Conservation (phyloP, 2,888 invertebrate species). For the Caenorhabditis sp. region DNA sequence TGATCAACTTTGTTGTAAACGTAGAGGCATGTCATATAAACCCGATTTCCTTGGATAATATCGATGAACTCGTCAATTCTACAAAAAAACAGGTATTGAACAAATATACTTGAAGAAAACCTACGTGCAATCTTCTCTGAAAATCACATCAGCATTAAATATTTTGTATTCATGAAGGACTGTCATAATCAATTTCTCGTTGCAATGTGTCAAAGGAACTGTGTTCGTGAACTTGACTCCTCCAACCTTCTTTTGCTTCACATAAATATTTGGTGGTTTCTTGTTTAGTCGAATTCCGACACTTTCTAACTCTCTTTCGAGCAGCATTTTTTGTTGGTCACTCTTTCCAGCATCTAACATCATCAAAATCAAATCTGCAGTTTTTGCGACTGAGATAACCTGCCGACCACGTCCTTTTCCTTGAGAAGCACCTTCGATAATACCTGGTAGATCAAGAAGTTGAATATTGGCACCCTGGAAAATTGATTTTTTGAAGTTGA, state of each 20-base stretch:
- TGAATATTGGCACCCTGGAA: slow-evolving; percentile 99
- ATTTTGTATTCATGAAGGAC: slow-evolving; percentile 95
- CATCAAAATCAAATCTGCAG: slow-evolving; percentile 96
- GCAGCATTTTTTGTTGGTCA: slow-evolving; percentile 82
- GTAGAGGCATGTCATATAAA: slow-evolving; percentile 93
- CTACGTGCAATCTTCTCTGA: slow-evolving; percentile 88
- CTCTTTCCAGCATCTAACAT: slow-evolving; percentile 99
- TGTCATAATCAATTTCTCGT: slow-evolving; percentile 96
- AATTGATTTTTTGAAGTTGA: too few species aligned
- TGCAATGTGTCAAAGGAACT: slow-evolving; percentile 87
- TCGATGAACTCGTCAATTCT: slow-evolving; percentile 90
- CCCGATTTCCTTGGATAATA: slow-evolving; percentile 78
- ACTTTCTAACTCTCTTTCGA: slow-evolving; percentile 93
- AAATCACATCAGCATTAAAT: slow-evolving; percentile 80
- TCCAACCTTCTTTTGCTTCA: slow-evolving; percentile 82
- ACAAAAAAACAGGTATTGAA: not conserved
- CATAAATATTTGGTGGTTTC: slow-evolving; percentile 94
- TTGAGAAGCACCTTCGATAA: slow-evolving; percentile 98
- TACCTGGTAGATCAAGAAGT: slow-evolving; percentile 95
- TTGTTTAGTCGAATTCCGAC: slow-evolving; percentile 97
- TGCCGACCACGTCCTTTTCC: slow-evolving; percentile 75
- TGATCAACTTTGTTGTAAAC: slow-evolving; percentile 99
- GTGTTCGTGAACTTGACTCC: slow-evolving; percentile 97
- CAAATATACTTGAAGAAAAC: too few species aligned
- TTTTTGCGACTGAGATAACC: slow-evolving; percentile 97